Conservation (phyloP, 2,888 invertebrate genomes). For the Anaspis maculata region DNA sequence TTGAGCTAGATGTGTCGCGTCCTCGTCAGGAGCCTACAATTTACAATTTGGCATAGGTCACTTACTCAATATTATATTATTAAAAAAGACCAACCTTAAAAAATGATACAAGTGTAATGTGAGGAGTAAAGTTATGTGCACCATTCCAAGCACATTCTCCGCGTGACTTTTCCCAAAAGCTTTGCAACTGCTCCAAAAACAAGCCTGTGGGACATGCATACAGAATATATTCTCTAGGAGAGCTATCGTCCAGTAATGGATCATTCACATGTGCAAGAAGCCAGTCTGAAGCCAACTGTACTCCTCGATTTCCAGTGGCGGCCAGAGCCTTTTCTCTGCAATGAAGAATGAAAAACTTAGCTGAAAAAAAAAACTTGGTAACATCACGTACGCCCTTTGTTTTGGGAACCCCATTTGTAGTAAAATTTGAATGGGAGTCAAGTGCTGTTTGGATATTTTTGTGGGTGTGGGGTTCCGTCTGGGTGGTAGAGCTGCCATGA, state of each 20-base stretch:
- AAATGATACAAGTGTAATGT: constrained; percentile 82
- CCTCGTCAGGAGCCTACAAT: constrained; percentile 66
- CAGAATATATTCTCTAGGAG: constrained; percentile 76
- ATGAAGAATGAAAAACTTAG: constrained; percentile 14
- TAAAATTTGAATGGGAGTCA: constrained; percentile 71
- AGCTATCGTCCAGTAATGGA: constrained; percentile 64
- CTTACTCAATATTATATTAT: too few relatives aligned
- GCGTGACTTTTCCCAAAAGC: constrained; percentile 73
- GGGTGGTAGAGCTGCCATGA: constrained; percentile 70
- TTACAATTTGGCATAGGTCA: not conserved
- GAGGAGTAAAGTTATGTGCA: constrained; percentile 83
- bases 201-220: constrained; percentile 79
- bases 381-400: constrained; percentile 84
- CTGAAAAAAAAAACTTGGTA: constrained; percentile 9
- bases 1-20: constrained; percentile 58
- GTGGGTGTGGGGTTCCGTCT: constrained; percentile 66
- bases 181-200: constrained; percentile 61
- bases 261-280: constrained; percentile 83
- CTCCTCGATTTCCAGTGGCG: constrained; percentile 80
- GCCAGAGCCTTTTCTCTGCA: constrained; percentile 80
- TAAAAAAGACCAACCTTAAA: constrained; percentile 57
- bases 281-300: constrained; percentile 87
- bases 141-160: constrained; percentile 77
- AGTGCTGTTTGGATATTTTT: constrained; percentile 63
- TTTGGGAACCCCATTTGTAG: constrained; percentile 85